Percentiles rank a stretch among this genome's conserved stretches.
These are phyloP conservation scores for Aelia acuminata DNA, from an alignment of 2,888 invertebrate genomes.

Conservation along the genomic window DNA sequence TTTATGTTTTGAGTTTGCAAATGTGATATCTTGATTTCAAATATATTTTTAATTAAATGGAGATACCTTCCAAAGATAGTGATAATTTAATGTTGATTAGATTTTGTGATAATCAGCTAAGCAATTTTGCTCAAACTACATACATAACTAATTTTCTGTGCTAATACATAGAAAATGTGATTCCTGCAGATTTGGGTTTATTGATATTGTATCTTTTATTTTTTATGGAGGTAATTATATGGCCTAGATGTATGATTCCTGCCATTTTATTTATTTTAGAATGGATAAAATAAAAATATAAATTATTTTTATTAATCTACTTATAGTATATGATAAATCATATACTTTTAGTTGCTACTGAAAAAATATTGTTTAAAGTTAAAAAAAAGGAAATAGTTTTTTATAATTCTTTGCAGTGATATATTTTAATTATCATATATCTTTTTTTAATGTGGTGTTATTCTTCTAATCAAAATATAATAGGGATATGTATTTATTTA, in stretches of 20 bases:
- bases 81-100: background rate
- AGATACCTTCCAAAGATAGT: background rate
- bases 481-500: background rate
- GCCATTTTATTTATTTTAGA: background rate
- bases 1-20: background rate
- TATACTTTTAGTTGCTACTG: too few relatives aligned
- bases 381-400: too few relatives aligned
- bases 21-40: background rate
- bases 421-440: background rate
- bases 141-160: background rate
- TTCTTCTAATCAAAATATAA: constrained; percentile 40
- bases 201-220: background rate
- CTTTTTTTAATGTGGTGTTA: background rate
- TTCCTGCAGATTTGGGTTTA: background rate
- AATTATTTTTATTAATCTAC: constrained; percentile 5
- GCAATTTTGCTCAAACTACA: constrained; percentile 26
- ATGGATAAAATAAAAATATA: background rate
- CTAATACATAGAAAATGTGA: background rate
- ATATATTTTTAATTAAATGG: background rate
- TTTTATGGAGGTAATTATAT: background rate
- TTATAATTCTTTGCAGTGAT: background rate
- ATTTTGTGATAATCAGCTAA: background rate
- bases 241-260: constrained; percentile 36
- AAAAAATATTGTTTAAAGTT: too few relatives aligned
- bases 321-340: too few relatives aligned